Evolutionary conservation across 2,113 vertebrate species (phyloP), one percentile per base, ranked within the genome.

Genomic region (Myocastor coypus): DNA sequence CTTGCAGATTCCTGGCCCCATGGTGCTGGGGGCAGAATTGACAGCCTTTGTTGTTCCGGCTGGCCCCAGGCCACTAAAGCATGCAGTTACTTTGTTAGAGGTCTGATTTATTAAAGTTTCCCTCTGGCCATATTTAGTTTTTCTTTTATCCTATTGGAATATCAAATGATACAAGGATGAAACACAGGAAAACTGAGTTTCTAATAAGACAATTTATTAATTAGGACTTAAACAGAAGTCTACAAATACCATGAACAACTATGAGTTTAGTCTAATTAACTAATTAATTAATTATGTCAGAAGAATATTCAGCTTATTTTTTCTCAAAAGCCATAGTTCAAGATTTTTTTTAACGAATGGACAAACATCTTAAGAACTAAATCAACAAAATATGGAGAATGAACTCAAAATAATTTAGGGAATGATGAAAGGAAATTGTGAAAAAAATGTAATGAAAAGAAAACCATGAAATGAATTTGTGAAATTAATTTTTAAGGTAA

Each of bases 391-490:
- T 37, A 24, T 19, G 20, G 59, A 16, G 6, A 57, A 55, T 92
- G 8, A 7, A 83, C 77, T n/a, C 1, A 77, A 83, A 46, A 17
- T 40, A 52, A 0, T 80, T 42, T 87, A 84, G 13, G 4, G 12
- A 93, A 96, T 7, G 87, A 77, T 71, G 24, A 75, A 73, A 10
- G 11, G 87, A 89, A 96, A 81, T 55, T 87, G 83, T 42, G 37
- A 73, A 84, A 11, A 64, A 2, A 71, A 50, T 69, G 10, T 22
- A 37, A 32, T 69, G 16, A 17, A 37, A 32, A 87, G 8, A 3
- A 10, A 94, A 96, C 5, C 87, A 77, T 71, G 20, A 75, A 94
- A 77, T 71, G 13, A 69, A 94, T 77, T 61, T 89, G 83, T 42
- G 34, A 73, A 84, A 11, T 69, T 2, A 71, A 55, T 64, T 90